Base-by-base conservation (phyloP, 2,113 vertebrate genomes). In the Pygoscelis antarcticus region DNA sequence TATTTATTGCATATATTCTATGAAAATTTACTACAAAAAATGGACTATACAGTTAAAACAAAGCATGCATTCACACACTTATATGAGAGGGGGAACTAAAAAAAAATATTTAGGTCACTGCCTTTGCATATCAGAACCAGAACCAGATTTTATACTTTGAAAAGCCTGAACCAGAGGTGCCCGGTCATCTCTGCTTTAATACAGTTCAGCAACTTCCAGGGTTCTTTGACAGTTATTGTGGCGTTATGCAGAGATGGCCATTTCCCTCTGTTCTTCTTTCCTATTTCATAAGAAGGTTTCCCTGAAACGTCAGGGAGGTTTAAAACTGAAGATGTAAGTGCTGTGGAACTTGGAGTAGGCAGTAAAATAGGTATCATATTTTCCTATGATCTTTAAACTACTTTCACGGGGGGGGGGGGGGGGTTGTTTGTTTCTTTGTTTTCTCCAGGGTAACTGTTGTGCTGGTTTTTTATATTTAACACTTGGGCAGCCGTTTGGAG, bases 401-500 rank as follows among this genome's bases (percentile, higher is more conserved):
- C 64, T 62, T 55, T 16, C 22, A 7, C 4, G 1, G 17, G 11
- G 29, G 0, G 6, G 9, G n/a, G 38, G 38, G 38, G 36, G 36
- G 36, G 36, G 38, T 8, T 42, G 6, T 38, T 29, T 21, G 3
- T 23, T 58, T 13, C 13, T 23, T 30, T 42, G 58, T 40, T 61
- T 69, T 36, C 27, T 38, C 29, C 47, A 4, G 18, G 32, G 17
- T 22, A 10, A 5, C 36, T 32, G 0, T 3, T 0, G 1, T 9
- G 1, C 10, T 7, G 20, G 7, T 4, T 6, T n/a, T 5, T 2
- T 42, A 3, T 3, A 7, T 42, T 19, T 3, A 14, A 1, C n/a
- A 0, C 2, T 13, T 2, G 7, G 3, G 52, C 1, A 7, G 47
- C 58, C 11, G 18, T 2, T 22, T 0, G 7, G 57, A n/a, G n/a